Evolutionary conservation across 1,140 invertebrate genomes (phyloP), one percentile per base, ranked within the genome.

Genomic region (Sycobia sp.): DNA sequence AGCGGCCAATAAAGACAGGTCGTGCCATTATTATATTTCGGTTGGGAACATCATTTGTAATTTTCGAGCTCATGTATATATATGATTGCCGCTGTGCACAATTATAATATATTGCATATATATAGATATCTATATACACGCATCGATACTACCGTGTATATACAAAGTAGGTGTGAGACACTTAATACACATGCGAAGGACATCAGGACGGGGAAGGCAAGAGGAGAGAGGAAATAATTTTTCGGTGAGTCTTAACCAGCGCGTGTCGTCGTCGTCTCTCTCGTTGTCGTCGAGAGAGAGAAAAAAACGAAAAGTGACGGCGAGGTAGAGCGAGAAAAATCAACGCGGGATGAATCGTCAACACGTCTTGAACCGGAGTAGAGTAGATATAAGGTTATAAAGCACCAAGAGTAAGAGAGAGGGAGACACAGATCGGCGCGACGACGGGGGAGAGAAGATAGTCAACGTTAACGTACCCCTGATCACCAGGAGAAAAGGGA

Each of bases 171-270:
- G n/a, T n/a, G 14, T 34, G 23, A 38, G 41, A n/a, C 43, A 36
- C 43, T 27, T 47, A 61, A 62, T 49, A 62, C 47, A 62, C 50
- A 62, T 54, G 59, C 41, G 59, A 62, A 53, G 59, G 59, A 62
- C 59, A 50, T 62, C 41, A 53, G 58, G 25, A 34, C 25, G 13
- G 57, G 5, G 56, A 44, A 58, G 29, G 29, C 11, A 36, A n/a
- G 20, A 32, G 7, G 0, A 14, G 39, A 43, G 53, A 59, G 34
- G 20, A 38, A 61, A 25, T 23, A 23, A 60, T 51, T 58, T 58
- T 49, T 47, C 44, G 47, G 57, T 25, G 36, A 23, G 57, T 23
- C n/a, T n/a, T n/a, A n/a, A n/a, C n/a, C n/a, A n/a, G n/a, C n/a
- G n/a, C n/a, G n/a, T n/a, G n/a, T n/a, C n/a, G n/a, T n/a, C n/a